Percentiles rank a stretch among this genome's conserved stretches.
phyloP scores from a whole-genome alignment of 2,113 vertebrate species.

The Nesoenas mayeri region DNA sequence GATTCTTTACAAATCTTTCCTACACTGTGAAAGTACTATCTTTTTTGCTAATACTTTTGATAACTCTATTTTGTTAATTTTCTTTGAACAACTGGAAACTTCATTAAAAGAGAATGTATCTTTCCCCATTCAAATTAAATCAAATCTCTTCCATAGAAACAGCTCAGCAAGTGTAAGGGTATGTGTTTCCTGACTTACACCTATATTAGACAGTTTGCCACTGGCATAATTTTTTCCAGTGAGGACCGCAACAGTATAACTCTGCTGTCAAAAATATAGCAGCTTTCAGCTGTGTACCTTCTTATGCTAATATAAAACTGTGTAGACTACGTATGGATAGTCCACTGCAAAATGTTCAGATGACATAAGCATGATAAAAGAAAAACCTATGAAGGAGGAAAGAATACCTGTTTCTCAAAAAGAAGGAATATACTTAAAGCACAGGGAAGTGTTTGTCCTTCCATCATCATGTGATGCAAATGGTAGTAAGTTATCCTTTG shows the following conservation, averaged over 20 bases:
- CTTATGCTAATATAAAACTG: background rate
- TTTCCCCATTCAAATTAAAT: background rate
- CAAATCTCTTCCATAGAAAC: background rate
- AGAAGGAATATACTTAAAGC: background rate
- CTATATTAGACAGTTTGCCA: background rate
- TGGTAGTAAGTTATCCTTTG: background rate
- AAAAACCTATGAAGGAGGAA: background rate
- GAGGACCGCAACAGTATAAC: background rate
- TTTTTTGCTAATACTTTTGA: background rate
- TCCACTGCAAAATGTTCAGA: background rate
- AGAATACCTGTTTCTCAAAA: background rate
- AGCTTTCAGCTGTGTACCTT: background rate
- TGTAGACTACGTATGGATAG: accelerated
- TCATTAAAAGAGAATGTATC: background rate
- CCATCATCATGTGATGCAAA: accelerated
- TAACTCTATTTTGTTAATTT: background rate
- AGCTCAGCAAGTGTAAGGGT: background rate
- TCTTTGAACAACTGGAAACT: background rate
- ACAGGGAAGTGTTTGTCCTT: background rate
- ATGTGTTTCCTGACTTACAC: background rate
- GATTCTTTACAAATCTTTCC: background rate
- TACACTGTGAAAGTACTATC: background rate
- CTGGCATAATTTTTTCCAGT: background rate
- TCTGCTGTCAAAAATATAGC: background rate
- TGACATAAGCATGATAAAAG: background rate